phyloP scores from a whole-genome alignment of 1,140 invertebrate genomes.

The Platyscapa corneri region DNA sequence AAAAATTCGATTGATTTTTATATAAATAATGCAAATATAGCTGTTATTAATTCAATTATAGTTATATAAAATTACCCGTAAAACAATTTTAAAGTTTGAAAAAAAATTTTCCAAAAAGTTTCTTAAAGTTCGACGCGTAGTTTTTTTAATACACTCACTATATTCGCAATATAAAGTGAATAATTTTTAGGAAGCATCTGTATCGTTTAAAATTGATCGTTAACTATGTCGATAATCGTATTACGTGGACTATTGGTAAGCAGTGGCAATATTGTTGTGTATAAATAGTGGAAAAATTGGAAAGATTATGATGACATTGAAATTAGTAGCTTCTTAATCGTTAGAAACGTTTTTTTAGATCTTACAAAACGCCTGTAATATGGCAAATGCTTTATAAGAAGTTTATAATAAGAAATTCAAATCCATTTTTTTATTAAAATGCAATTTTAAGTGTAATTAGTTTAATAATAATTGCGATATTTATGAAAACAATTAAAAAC shows the following conservation, averaged over 20 bases:
- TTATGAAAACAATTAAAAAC: background rate
- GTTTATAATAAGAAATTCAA: too few species aligned
- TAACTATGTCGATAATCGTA: background rate
- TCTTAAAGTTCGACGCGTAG: too few species aligned
- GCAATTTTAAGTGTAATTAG: too few species aligned
- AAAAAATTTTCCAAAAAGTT: background rate
- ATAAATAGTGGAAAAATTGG: background rate
- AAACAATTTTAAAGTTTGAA: background rate
- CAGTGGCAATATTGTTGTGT: background rate
- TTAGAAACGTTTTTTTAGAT: background rate
- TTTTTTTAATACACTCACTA: background rate
- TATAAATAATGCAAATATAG: too few species aligned
- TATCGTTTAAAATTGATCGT: background rate
- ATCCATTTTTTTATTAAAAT: too few species aligned
- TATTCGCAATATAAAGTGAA: background rate
- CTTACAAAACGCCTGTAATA: background rate
- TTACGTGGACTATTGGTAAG: background rate
- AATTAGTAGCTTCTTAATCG: background rate
- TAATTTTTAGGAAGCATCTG: background rate
- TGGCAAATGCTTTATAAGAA: background rate
- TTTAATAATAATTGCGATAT: background rate
- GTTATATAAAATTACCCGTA: background rate
- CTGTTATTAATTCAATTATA: too few species aligned
- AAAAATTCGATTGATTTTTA: too few species aligned
- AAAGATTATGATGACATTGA: background rate